phyloP scores from a whole-genome alignment of 2,797 vertebrate genomes.

The Pelodytes ibericus region DNA sequence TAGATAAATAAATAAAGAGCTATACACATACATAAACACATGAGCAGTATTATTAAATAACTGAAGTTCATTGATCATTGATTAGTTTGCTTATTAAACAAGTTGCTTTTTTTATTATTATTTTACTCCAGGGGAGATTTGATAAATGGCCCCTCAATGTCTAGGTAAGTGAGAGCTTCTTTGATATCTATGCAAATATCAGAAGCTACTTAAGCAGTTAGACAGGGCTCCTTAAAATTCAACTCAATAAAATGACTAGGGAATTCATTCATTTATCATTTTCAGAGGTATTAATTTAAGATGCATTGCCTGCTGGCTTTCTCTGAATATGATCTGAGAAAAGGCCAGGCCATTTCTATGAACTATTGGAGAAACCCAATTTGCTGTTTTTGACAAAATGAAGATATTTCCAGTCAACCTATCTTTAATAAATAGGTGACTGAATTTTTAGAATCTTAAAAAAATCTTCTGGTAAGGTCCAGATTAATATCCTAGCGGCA shows the following conservation, averaged over 20 bases:
- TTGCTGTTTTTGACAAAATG: conserved; percentile 40
- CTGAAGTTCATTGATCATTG: background rate
- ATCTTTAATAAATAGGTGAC: background rate
- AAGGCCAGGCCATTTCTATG: conserved; percentile 51
- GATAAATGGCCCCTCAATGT: conserved; percentile 46
- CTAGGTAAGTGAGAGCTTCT: conserved; percentile 32
- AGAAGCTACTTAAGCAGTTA: conserved; percentile 25
- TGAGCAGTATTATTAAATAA: background rate
- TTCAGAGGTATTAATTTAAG: conserved; percentile 52
- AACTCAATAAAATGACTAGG: conserved; percentile 47
- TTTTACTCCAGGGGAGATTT: conserved; percentile 27
- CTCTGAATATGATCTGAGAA: conserved; percentile 50
- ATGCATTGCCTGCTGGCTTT: conserved; percentile 43
- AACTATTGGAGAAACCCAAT: conserved; percentile 40
- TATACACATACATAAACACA: background rate
- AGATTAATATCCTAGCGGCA: too few species aligned
- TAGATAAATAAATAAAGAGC: background rate
- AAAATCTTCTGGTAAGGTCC: conserved; percentile 5
- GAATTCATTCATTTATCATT: conserved; percentile 54
- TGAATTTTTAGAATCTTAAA: conserved; percentile 29
- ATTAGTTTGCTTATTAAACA: conserved; percentile 5
- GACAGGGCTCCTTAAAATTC: conserved; percentile 45
- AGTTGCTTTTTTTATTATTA: conserved; percentile 15
- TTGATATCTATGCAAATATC: conserved; percentile 53
- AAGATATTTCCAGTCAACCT: conserved; percentile 24